A percentile compares a stretch with the other conserved stretches of the same genome.
Conservation (phyloP, 2,888 invertebrate species). For the Drosophila leonis region DNA sequence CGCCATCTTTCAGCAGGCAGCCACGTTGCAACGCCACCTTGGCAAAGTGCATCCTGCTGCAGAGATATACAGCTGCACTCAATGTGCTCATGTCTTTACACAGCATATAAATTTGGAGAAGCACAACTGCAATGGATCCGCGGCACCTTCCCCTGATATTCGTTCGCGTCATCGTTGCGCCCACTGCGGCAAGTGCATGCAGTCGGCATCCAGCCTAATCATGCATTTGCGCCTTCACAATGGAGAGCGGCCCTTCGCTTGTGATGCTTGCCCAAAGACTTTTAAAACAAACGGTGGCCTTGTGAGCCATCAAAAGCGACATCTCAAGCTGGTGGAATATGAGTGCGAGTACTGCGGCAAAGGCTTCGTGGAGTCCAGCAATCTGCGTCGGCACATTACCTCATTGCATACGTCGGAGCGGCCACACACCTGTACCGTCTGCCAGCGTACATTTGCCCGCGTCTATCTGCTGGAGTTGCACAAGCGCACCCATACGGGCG, state of each 20-base stretch:
- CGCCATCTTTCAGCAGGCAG: conserved; percentile 75
- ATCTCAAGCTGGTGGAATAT: conserved; percentile 62
- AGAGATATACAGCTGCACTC: conserved; percentile 46
- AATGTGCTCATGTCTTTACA: conserved; percentile 64
- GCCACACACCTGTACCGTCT: conserved; percentile 81
- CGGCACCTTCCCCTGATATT: conserved; percentile 82
- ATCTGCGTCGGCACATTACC: conserved; percentile 80
- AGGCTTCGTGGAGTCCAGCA: conserved; percentile 80
- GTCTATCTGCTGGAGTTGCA: conserved; percentile 86
- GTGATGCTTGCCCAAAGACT: conserved; percentile 78
- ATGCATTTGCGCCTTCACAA: conserved; percentile 81
- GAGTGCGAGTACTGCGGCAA: conserved; percentile 77
- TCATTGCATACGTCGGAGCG: conserved; percentile 81
- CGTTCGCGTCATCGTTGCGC: conserved; percentile 56
- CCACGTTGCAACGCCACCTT: conserved; percentile 78
- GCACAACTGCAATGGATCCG: conserved; percentile 39
- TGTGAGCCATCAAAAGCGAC: conserved; percentile 77
- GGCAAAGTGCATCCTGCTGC: conserved; percentile 40
- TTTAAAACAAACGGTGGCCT: conserved; percentile 82
- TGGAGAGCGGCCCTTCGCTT: conserved; percentile 82
- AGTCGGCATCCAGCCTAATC: conserved; percentile 66
- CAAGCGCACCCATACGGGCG: conserved; percentile 82
- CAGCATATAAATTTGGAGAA: conserved; percentile 31
- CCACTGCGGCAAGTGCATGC: conserved; percentile 71
- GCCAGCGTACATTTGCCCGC: conserved; percentile 79